These are phyloP conservation scores for Psilanteris sp. DNA, from an alignment of 1,140 invertebrate species.

Conservation along the genomic window DNA sequence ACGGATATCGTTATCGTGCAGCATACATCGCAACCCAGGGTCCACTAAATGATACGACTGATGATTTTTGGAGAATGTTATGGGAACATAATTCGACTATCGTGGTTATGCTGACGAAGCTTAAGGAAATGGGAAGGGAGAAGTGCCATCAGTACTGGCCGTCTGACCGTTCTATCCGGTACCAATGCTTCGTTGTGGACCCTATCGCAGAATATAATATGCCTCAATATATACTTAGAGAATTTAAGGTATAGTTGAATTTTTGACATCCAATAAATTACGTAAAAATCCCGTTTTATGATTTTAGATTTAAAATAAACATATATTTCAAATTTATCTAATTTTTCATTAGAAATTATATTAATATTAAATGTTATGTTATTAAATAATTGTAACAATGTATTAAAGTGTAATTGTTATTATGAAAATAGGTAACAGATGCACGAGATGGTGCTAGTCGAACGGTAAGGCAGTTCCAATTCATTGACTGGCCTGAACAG, in stretches of 20 bases:
- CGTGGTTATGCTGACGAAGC: constrained; percentile 98
- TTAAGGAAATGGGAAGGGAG: constrained; percentile 98
- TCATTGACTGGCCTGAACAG: constrained; percentile 99
- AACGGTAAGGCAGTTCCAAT: constrained; percentile 99
- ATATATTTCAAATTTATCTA: too few relatives aligned
- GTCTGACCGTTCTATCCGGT: constrained; percentile 95
- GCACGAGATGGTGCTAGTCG: constrained; percentile 96
- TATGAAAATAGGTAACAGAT: constrained; percentile 86
- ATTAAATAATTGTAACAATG: too few relatives aligned
- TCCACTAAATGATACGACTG: constrained; percentile 95
- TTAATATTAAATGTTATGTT: too few relatives aligned
- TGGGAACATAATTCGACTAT: constrained; percentile 99
- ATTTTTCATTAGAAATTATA: too few relatives aligned
- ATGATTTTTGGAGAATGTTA: constrained; percentile 99
- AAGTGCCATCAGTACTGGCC: constrained; percentile 99
- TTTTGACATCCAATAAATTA: too few relatives aligned
- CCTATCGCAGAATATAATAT: constrained; percentile 99
- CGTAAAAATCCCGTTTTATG: too few relatives aligned
- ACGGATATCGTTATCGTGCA: constrained; percentile 93
- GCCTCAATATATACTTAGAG: constrained; percentile 98
- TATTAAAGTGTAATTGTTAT: constrained; percentile 14
- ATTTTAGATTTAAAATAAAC: too few relatives aligned
- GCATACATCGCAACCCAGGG: constrained; percentile 99
- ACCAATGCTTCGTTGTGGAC: constrained; percentile 98
- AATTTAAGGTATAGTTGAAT: constrained; percentile 88